Percentiles rank a stretch among this genome's conserved stretches.
phyloP scores from a whole-genome alignment of 2,113 vertebrate species.

The Axis porcinus region DNA sequence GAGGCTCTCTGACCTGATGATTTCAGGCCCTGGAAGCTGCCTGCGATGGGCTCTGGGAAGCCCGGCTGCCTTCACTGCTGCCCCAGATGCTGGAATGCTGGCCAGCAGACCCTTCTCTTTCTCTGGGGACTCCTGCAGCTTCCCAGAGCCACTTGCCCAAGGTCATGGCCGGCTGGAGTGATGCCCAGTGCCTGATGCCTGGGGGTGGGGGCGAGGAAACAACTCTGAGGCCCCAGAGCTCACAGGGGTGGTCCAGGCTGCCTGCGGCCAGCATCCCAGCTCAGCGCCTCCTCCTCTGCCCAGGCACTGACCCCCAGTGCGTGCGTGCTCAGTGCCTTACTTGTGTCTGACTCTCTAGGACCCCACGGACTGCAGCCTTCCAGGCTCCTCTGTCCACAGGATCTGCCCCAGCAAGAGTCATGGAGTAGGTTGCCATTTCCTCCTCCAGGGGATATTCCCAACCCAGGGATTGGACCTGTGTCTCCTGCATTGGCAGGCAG shows the following conservation, averaged over 20 bases:
- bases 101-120: background rate
- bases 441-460: background rate
- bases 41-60: no score
- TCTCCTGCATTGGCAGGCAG: background rate
- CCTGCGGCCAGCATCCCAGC: background rate
- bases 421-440: background rate
- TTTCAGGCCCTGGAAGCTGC: background rate
- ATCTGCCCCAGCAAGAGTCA: background rate
- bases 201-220: background rate
- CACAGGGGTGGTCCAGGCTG: background rate
- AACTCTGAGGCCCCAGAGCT: background rate
- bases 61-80: background rate
- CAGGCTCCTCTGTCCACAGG: background rate
- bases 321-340: fast-evolving
- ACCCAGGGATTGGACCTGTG: background rate
- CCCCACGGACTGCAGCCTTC: background rate
- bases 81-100: background rate
- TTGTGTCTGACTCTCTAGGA: background rate
- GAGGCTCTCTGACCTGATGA: background rate
- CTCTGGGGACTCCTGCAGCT: background rate
- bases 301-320: background rate
- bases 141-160: background rate
- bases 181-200: background rate
- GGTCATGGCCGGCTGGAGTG: fast-evolving
- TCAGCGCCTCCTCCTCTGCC: background rate